Base-by-base conservation (phyloP, 2,113 vertebrate genomes). In the Xerus inauris region DNA sequence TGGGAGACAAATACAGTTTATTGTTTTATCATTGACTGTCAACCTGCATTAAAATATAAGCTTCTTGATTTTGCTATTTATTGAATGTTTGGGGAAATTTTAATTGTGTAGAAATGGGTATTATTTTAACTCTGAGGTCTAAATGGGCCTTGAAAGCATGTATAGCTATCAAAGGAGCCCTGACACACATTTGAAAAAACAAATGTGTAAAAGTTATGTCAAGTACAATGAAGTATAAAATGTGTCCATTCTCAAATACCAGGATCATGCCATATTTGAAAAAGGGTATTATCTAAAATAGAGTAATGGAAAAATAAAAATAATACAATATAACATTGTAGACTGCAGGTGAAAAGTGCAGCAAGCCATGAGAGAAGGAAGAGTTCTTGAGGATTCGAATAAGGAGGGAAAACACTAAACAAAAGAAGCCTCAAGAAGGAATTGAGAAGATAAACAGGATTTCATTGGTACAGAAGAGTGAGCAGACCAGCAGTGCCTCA, bases 1-100 rank as follows among this genome's bases (percentile, higher is more conserved):
- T 64, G n/a, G 67, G 62, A 96, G 86, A 67, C 87, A 96, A 93
- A 96, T 71, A 95, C 19, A 76, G 79, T 91, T 92, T 91, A 87
- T 91, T 86, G 62, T 76, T 19, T 42, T 94, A 57, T 83, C 75
- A 89, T 19, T 64, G 24, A 91, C 47, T 73, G 20, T 17, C 91
- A 89, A 57, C 45, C 13, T 62, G 14, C 22, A 16, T 42, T 71
- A 94, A 93, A 94, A 83, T 72, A 69, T 8, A 89, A 69, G 6
- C 67, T 89, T 86, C 72, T 89, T 77, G 38, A 82, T 24, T 73
- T 35, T 75, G 22, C 7, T 84, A 20, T 84, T 92, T 16, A 57
- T n/a, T 54, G 10, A 87, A 14, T 51, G 54, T 91, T 94, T 67
- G 45, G n/a, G 73, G 64, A 93, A 77, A 73, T 20, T 1, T 32